Base-by-base conservation (phyloP, 2,113 vertebrate species). In the Cinclus cinclus region DNA sequence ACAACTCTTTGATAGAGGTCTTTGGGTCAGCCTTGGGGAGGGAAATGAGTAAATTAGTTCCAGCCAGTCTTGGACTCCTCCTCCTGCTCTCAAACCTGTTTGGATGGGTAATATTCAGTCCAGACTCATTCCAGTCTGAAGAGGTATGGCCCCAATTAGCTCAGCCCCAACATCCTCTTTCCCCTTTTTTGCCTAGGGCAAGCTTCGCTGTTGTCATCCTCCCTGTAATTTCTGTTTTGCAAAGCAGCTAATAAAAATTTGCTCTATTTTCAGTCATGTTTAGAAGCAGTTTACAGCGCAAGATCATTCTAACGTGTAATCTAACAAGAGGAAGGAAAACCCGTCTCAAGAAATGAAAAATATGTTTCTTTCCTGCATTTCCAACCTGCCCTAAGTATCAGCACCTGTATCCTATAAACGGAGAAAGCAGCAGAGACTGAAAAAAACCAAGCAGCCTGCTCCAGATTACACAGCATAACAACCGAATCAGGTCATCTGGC, bases 1-100 rank as follows among this genome's bases (percentile, higher is more conserved):
- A 87, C 79, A 82, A 92, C 42, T 82, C 53, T 65, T 94, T 87
- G 68, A 73, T 85, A 69, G 81, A 89, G 95, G 88, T 90, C 87
- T 91, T 73, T 2, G 49, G 92, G 92, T 96, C 88, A 96, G 93
- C 92, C 96, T 96, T 88, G 60, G 93, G 94, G 94, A 96, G 94
- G 88, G 93, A 95, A 97, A 95, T 55, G 49, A 95, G 87, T 92
- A 90, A 90, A 83, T 97, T 94, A 96, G 88, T 86, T 71, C 70
- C 89, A 94, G 94, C 33, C 67, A 84, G 81, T 47, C n/a, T 25
- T 18, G 21, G 27, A 69, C 82, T 73, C 90, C 94, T 95, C 97
- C 96, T 91, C 68, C 81, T 74, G 31, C 91, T 80, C 58, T 58
- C 82, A 95, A 96, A 96, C 85, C 96, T 94, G 92, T 91, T 96